Percentiles rank a stretch among this genome's conserved stretches.
phyloP scores from a whole-genome alignment of 2,888 invertebrate genomes.

The Bombylius discolor region DNA sequence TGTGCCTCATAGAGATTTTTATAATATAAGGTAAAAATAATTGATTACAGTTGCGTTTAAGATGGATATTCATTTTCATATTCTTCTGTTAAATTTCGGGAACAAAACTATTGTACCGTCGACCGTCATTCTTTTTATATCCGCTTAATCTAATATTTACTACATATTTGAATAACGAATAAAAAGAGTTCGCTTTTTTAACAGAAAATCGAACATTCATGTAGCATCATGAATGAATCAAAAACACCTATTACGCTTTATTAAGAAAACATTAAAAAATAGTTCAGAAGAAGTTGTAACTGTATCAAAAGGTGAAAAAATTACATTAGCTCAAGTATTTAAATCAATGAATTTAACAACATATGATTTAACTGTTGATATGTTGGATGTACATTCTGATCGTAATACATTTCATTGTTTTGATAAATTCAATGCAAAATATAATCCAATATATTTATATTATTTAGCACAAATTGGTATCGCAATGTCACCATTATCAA shows the following conservation, averaged over 20 bases:
- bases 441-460: slow-evolving; percentile 98
- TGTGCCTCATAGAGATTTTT: slow-evolving; percentile 96
- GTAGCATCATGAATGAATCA: slow-evolving; percentile 99
- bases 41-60: not conserved
- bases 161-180: no score
- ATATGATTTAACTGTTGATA: slow-evolving; percentile 96
- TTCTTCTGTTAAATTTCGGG: no score
- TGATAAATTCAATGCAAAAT: slow-evolving; percentile 99
- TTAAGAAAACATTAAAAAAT: slow-evolving; percentile 92
- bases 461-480: slow-evolving; percentile 96
- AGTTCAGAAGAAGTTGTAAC: slow-evolving; percentile 77
- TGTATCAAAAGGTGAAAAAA: slow-evolving; percentile 51
- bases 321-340: slow-evolving; percentile 91
- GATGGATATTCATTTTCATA: no score
- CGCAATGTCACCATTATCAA: slow-evolving; percentile 97
- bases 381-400: slow-evolving; percentile 97
- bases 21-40: slow-evolving; percentile 69
- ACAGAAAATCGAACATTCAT: slow-evolving; percentile 50
- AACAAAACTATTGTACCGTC: no score
- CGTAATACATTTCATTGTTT: slow-evolving; percentile 98
- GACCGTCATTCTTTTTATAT: no score
- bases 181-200: no score
- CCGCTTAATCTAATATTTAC: no score
- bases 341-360: slow-evolving; percentile 93
- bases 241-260: slow-evolving; percentile 93